phyloP scores from a whole-genome alignment of 1,140 invertebrate species.

The Megalonaias nervosa region DNA sequence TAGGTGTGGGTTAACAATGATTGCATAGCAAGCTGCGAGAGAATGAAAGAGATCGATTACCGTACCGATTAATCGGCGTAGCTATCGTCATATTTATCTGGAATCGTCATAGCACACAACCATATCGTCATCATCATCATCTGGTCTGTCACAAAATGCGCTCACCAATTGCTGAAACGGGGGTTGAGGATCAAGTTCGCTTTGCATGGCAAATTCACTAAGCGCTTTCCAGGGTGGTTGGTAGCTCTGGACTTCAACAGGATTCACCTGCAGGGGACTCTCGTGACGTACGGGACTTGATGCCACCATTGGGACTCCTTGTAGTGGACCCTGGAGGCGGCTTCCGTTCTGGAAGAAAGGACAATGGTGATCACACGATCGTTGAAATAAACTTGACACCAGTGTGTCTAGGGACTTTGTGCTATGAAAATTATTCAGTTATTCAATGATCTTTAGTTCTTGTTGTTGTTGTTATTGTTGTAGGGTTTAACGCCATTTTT shows the following conservation, averaged over 20 bases:
- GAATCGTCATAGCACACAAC: constrained; percentile 56
- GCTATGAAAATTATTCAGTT: background rate
- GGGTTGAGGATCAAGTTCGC: constrained; percentile 89
- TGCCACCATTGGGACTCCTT: constrained; percentile 97
- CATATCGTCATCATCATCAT: constrained; percentile 61
- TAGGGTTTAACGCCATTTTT: no score
- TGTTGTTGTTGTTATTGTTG: no score
- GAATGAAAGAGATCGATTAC: no score
- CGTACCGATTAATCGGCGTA: no score
- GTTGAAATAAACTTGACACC: background rate
- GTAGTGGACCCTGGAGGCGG: constrained; percentile 82
- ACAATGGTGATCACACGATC: constrained; percentile 6
- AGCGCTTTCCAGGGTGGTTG: constrained; percentile 97
- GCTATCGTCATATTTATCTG: constrained; percentile 10
- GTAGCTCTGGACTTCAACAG: constrained; percentile 92
- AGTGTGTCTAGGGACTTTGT: background rate
- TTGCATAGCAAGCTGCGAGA: no score
- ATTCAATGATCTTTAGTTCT: no score
- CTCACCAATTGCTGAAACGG: constrained; percentile 97
- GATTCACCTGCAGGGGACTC: constrained; percentile 69
- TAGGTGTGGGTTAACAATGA: no score
- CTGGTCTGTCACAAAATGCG: constrained; percentile 61
- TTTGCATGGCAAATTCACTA: constrained; percentile 94
- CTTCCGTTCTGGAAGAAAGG: constrained; percentile 84
- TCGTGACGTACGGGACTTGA: constrained; percentile 94